phyloP scores from a whole-genome alignment of 2,888 invertebrate genomes.

The Fissipunctia ypsillon region DNA sequence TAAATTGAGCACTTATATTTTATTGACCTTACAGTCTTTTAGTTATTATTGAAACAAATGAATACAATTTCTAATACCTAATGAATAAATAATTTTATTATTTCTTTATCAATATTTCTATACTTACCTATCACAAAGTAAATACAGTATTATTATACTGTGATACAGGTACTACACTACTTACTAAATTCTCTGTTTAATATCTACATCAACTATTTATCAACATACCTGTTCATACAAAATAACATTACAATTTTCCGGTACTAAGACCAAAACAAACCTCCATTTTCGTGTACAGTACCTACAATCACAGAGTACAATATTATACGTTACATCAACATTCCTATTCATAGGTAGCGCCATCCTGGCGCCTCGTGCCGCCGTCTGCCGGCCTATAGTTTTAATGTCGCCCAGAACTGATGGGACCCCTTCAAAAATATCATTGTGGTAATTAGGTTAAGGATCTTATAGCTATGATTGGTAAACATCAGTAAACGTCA shows the following conservation, averaged over 20 bases:
- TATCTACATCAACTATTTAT: no score
- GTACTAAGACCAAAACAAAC: conserved; percentile 9
- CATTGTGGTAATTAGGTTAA: conserved; percentile 63
- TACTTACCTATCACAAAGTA: no score
- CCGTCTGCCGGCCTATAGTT: conserved; percentile 75
- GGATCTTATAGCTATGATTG: conserved; percentile 29
- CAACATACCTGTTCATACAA: not conserved
- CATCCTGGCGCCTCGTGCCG: conserved; percentile 79
- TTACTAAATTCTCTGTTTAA: no score
- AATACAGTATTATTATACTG: no score
- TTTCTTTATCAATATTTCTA: no score
- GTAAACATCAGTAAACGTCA: conserved; percentile 47
- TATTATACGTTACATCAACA: conserved; percentile 70
- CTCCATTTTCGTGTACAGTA: conserved; percentile 37
- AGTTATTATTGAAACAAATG: no score
- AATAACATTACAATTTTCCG: not conserved
- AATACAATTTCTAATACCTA: no score
- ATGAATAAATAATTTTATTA: no score
- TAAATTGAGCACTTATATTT: no score
- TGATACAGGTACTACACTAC: no score
- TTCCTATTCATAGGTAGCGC: conserved; percentile 75
- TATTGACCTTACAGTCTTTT: no score
- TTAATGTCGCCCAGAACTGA: conserved; percentile 52
- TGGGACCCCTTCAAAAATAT: conserved; percentile 57
- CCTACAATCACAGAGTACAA: no score